Conservation (phyloP, 2,888 invertebrate genomes). For the Pocota personata region DNA sequence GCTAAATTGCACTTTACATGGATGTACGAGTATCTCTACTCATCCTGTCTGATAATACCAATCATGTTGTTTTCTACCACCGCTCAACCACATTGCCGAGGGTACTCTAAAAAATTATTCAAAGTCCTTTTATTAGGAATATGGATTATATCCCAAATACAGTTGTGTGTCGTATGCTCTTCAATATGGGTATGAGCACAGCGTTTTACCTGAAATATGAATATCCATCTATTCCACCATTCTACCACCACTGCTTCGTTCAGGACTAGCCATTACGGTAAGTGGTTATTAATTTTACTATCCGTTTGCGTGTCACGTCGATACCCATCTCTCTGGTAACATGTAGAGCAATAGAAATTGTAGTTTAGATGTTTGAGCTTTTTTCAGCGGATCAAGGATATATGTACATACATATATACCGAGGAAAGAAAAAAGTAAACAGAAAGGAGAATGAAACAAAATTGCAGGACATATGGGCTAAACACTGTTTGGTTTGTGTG, state of each 20-base stretch:
- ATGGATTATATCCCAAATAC: slow-evolving; percentile 55
- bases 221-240: slow-evolving; percentile 40
- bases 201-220: slow-evolving; percentile 51
- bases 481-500: background rate
- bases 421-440: background rate
- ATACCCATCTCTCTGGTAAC: slow-evolving; percentile 53
- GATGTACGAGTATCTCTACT: background rate
- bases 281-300: slow-evolving; percentile 77
- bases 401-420: too few species aligned
- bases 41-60: slow-evolving; percentile 30
- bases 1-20: slow-evolving; percentile 28
- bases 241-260: slow-evolving; percentile 4
- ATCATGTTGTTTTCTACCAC: slow-evolving; percentile 29
- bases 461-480: slow-evolving; percentile 41
- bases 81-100: slow-evolving; percentile 17
- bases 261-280: slow-evolving; percentile 74
- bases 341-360: slow-evolving; percentile 45
- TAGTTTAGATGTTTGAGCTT: slow-evolving; percentile 55
- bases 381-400: slow-evolving; percentile 42
- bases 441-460: slow-evolving; percentile 7
- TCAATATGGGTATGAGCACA: slow-evolving; percentile 12
- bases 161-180: slow-evolving; percentile 37
- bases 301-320: slow-evolving; percentile 76
- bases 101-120: slow-evolving; percentile 65
- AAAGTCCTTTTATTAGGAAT: slow-evolving; percentile 54